Evolutionary conservation across 2,888 invertebrate genomes (phyloP).

Genomic region (Andrena praecox): DNA sequence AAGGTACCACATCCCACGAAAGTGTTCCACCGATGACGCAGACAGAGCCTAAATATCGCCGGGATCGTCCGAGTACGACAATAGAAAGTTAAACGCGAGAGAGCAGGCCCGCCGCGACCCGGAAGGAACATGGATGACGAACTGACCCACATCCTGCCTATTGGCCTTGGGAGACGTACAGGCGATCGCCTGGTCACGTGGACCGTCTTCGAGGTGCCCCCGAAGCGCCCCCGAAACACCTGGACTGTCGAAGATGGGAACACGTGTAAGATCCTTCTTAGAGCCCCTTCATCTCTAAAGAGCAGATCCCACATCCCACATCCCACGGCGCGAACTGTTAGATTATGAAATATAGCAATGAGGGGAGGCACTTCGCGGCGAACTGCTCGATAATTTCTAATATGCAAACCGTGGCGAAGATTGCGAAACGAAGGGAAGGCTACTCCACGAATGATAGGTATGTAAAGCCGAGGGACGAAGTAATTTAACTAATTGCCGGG

Average conservation of each 20-base stretch:
- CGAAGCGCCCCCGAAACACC: not conserved
- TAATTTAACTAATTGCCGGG: slow-evolving; percentile 27
- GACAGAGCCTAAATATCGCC: slow-evolving; percentile 39
- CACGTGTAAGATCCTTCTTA: too few relatives aligned
- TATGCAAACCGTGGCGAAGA: too few relatives aligned
- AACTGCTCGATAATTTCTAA: too few relatives aligned
- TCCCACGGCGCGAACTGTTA: too few relatives aligned
- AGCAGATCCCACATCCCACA: too few relatives aligned
- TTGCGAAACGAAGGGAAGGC: too few relatives aligned
- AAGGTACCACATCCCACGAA: slow-evolving; percentile 60
- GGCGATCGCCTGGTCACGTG: slow-evolving; percentile 27
- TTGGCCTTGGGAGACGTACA: slow-evolving; percentile 45
- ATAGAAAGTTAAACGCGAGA: slow-evolving; percentile 78
- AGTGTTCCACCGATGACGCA: slow-evolving; percentile 72
- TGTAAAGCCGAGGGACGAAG: not conserved
- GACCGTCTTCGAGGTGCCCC: slow-evolving; percentile 15
- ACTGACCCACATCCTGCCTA: slow-evolving; percentile 80
- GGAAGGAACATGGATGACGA: slow-evolving; percentile 81
- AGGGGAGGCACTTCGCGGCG: too few relatives aligned
- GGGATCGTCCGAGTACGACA: slow-evolving; percentile 67
- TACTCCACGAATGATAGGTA: too few relatives aligned
- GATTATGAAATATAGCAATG: too few relatives aligned
- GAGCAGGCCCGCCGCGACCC: slow-evolving; percentile 75
- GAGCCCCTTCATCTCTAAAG: too few relatives aligned
- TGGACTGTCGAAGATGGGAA: too few relatives aligned